Conservation (phyloP, 2,113 vertebrate species). For the Vulpes ferrilata region DNA sequence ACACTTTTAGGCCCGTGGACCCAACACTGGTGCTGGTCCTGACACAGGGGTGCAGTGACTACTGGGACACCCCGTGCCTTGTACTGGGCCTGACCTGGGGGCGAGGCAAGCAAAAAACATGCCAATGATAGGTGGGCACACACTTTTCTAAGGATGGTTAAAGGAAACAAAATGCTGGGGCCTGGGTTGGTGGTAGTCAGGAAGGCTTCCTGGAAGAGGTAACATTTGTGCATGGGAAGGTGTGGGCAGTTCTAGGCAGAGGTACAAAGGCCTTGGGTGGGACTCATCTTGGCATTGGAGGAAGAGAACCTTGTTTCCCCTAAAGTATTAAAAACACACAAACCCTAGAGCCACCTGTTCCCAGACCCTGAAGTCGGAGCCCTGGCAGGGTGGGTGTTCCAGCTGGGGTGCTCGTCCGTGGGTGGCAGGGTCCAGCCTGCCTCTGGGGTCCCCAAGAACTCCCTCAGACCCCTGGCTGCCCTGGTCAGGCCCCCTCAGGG, state of each 20-base stretch:
- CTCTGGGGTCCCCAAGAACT: fast-evolving
- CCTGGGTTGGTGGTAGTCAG: not conserved
- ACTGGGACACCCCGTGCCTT: no score
- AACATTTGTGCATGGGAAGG: not conserved
- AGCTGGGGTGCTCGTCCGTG: fast-evolving
- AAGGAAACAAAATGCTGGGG: not conserved
- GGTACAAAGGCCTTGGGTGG: not conserved
- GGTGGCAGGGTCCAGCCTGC: not conserved
- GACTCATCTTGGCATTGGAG: no score
- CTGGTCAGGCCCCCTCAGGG: not conserved
- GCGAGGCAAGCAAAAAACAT: fast-evolving
- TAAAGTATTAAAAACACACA: not conserved
- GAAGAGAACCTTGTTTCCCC: not conserved
- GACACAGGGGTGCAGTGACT: fast-evolving
- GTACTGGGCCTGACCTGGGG: fast-evolving
- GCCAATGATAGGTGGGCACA: fast-evolving
- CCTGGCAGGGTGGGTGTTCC: fast-evolving
- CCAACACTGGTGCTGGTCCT: fast-evolving
- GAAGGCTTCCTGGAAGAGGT: slow-evolving; percentile 18
- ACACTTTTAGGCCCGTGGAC: fast-evolving
- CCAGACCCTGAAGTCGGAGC: fast-evolving
- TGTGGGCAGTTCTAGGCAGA: not conserved
- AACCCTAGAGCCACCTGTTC: fast-evolving
- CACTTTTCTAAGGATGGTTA: fast-evolving
- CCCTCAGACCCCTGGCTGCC: not conserved